phyloP scores from a whole-genome alignment of 2,113 vertebrate species.

The Motacilla tschutschensis region DNA sequence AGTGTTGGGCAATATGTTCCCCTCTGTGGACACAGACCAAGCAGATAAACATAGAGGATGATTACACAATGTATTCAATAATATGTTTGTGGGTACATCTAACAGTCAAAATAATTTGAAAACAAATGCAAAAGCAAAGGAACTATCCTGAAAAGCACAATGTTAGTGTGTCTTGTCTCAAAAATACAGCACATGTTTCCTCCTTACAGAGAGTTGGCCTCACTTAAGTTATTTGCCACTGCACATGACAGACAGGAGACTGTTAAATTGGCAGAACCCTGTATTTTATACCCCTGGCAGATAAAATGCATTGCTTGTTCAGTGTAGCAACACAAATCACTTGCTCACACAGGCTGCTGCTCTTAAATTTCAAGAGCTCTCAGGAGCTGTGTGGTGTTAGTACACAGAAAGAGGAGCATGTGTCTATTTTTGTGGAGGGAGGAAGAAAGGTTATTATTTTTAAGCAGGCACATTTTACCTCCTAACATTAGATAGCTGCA shows the following conservation, averaged over 20 bases:
- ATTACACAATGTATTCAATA: neutral
- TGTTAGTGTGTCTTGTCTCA: neutral
- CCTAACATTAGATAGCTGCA: neutral
- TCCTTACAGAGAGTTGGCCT: neutral
- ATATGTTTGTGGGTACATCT: neutral
- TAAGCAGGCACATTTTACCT: neutral
- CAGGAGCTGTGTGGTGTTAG: neutral
- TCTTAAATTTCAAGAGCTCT: conserved; percentile 1
- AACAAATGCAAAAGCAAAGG: neutral
- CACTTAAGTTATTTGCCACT: neutral
- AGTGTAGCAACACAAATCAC: conserved; percentile 10
- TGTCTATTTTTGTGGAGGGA: neutral
- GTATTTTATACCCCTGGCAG: conserved; percentile 4
- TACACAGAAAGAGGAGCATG: neutral
- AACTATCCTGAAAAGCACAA: neutral
- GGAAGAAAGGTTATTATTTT: neutral
- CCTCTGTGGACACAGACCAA: neutral
- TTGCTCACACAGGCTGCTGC: neutral
- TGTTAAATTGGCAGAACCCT: neutral
- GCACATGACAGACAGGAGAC: neutral
- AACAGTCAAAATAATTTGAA: neutral
- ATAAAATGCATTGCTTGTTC: conserved; percentile 4
- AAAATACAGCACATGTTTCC: neutral
- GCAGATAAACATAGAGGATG: neutral
- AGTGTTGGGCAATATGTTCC: neutral